Evolutionary conservation across 2,113 vertebrate genomes (phyloP), one percentile per base, ranked within the genome.

Genomic region (Ciconia stormi): DNA sequence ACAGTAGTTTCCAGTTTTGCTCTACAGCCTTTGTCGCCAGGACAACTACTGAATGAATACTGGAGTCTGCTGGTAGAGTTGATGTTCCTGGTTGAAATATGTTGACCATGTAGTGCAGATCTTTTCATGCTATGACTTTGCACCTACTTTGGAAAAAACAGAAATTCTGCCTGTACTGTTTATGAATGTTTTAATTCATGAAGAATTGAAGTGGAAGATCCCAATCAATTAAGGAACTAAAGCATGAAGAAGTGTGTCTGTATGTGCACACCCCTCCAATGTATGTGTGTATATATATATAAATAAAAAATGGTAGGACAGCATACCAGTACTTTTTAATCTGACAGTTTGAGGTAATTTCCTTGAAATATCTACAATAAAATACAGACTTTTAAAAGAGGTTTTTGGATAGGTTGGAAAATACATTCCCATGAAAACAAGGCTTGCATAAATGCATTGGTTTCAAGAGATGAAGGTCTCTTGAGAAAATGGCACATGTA

Each of bases 201-300:
- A 87, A 52, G 30, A 83, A 22, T 21, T 65, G 10, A 58, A 71
- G 14, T 79, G 14, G 27, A 86, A 94, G 56, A 21, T 27, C 89
- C 34, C 30, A 56, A 12, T n/a, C 56, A 72, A 52, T 66, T 30
- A 40, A 36, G 21, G 38, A 82, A 53, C 22, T 71, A 30, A 44
- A 55, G 6, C 5, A 42, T 63, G 47, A 91, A 71, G 38, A 56
- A 23, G 1, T 42, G 7, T 78, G 6, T 65, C 9, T n/a, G 26
- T 61, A 6, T n/a, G 17, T 32, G 13, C 9, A 30, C 20, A 69
- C 7, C 27, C 2, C 3, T 0, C 29, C 2, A 2, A 34, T 7
- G 1, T 62, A 13, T 6, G 7, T 58, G 4, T 42, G 3, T n/a
- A 2, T 34, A 12, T 12, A 38, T 65, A 46, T 17, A 22, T 13